Evolutionary conservation across 2,113 vertebrate genomes (phyloP), one percentile per base, ranked within the genome.

Genomic region (Melanerpes aurifrons): DNA sequence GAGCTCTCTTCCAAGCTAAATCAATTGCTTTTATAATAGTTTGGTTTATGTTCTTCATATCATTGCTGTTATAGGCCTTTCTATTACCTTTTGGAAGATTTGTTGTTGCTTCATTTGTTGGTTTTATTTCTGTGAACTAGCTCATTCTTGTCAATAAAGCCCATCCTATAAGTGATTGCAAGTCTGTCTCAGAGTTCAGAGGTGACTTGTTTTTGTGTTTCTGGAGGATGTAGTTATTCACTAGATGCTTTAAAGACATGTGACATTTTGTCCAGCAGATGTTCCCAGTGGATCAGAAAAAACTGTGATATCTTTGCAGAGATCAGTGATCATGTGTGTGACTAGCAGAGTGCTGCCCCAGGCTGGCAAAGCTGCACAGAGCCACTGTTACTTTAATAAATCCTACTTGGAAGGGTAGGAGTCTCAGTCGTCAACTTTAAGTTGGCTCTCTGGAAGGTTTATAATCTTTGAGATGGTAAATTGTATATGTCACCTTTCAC

Each of bases 221-320:
- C 73, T 75, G 77, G 40, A 94, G 73, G 21, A 50, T 48, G 45
- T 57, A 62, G 69, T 86, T 82, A 66, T 67, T 94, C 50, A 47
- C 37, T 19, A 16, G 29, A 22, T 8, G 20, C 66, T 89, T 78
- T 93, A 50, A 81, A 94, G 87, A 69, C 53, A 32, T 29, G 25
- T 26, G 48, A 61, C n/a, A 32, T 91, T 80, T 87, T 90, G 73
- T 91, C 91, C 93, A 78, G 73, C 50, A 71, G n/a, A 74, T 75
- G 81, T 28, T 92, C 69, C 85, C 24, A 0, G 62, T 71, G 70
- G 93, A 81, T 82, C 72, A 72, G 85, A 88, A 28, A 71, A 87
- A 95, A 95, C 72, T 82, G 1, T 91, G 82, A 56, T 68, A 47
- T 25, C 66, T 74, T 87, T 72, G 58, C 70, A 91, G 82, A 77